A percentile compares a stretch with the other conserved stretches of the same genome.
Conservation (phyloP, 2,797 vertebrate species). For the Molossus molossus region DNA sequence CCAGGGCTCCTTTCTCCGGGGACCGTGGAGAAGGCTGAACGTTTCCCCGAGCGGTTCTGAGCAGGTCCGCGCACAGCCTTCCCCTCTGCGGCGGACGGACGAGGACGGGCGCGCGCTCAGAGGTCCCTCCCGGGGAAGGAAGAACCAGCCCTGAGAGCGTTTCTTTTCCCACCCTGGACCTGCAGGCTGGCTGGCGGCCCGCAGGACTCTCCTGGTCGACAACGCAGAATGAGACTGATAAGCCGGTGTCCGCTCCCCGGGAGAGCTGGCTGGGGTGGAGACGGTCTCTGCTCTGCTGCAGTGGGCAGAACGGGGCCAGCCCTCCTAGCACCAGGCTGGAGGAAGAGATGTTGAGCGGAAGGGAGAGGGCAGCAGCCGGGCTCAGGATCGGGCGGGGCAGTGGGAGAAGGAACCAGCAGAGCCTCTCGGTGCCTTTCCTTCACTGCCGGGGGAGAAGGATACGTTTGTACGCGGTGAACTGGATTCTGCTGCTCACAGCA, state of each 20-base stretch:
- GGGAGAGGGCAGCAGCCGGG: too few relatives aligned
- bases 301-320: neutral
- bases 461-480: neutral
- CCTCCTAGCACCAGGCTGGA: neutral
- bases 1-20: constrained; percentile 13
- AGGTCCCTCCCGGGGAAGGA: neutral
- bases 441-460: neutral
- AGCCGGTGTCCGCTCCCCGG: neutral
- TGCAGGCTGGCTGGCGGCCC: neutral
- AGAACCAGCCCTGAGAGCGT: neutral
- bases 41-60: neutral
- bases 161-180: neutral
- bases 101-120: neutral
- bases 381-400: neutral
- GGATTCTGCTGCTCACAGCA: neutral
- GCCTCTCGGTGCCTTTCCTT: neutral
- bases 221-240: neutral
- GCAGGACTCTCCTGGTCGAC: neutral
- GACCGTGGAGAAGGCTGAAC: neutral
- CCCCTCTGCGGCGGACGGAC: neutral
- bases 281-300: neutral
- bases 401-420: neutral
- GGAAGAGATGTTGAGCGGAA: neutral
- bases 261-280: neutral
- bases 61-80: neutral